Conservation (phyloP, 2,888 invertebrate genomes). For the Caenorhabditis doughertyi region DNA sequence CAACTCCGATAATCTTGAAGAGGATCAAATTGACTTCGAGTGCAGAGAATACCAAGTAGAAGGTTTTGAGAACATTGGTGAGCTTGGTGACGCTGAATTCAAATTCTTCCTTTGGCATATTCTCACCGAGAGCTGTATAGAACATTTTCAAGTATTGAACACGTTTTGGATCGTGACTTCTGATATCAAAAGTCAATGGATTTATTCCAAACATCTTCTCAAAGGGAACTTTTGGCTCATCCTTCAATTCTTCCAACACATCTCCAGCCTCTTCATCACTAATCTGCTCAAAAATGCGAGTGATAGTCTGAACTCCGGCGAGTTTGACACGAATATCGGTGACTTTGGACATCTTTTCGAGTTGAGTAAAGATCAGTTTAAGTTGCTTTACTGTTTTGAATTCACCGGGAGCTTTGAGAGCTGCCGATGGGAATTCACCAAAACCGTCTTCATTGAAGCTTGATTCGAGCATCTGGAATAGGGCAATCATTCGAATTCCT, state of each 20-base stretch:
- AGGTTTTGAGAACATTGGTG: constrained; percentile 1
- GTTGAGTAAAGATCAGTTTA: constrained; percentile 24
- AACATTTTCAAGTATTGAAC: constrained; percentile 38
- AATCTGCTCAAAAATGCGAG: constrained; percentile 13
- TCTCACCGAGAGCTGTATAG: constrained; percentile 9
- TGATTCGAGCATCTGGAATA: constrained; percentile 36
- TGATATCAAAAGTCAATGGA: constrained; percentile 2
- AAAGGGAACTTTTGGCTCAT: neutral
- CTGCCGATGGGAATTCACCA: constrained; percentile 45
- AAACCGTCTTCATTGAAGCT: constrained; percentile 36
- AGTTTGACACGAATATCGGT: constrained; percentile 45
- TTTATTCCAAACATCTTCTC: constrained; percentile 40
- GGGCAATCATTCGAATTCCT: neutral
- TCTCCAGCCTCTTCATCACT: neutral
- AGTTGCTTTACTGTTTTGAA: constrained; percentile 38
- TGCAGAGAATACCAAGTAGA: constrained; percentile 29
- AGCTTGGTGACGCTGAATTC: neutral
- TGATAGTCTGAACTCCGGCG: constrained; percentile 31
- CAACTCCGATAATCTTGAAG: constrained; percentile 31
- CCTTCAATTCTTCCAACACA: constrained; percentile 24
- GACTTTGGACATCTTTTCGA: constrained; percentile 36
- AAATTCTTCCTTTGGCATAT: constrained; percentile 1
- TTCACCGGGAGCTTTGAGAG: neutral
- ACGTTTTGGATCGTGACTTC: constrained; percentile 1
- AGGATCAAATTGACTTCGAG: constrained; percentile 28